Evolutionary conservation across 2,113 vertebrate species (phyloP), one percentile per base, ranked within the genome.

Genomic region (Xenopus laevis): DNA sequence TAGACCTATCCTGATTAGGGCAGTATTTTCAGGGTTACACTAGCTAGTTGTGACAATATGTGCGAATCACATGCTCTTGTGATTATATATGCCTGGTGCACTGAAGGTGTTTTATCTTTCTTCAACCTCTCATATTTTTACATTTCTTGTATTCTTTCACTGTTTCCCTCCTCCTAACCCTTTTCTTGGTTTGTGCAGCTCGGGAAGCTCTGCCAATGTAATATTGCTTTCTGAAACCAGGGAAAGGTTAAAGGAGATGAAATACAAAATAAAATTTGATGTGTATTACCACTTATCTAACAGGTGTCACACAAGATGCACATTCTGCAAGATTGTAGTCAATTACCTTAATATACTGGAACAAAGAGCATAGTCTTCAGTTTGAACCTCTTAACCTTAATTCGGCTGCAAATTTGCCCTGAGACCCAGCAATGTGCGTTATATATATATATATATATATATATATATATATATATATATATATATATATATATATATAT

Each of bases 221-320:
- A n/a, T 16, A 55, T 40, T 40, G 33, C 33, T n/a, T n/a, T 55
- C 16, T 16, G 53, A 55, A 7, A 55, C 53, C 6, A 55, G 53
- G 13, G 53, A 55, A 55, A 55, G 16, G 15, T 55, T 55, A n/a
- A 55, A n/a, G 53, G 17, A 55, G 16, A 55, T 55, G 15, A 18
- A 55, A 16, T 16, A 13, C 9, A 67, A 52, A 67, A 30, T 65
- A 18, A 17, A 40, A 40, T 40, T 4, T 52, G 11, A 20, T 50
- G 33, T 45, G 44, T 67, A 18, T 23, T 55, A 55, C 53, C 53
- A 18, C 53, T 55, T 55, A 55, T 55, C 53, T n/a, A 20, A 5
- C n/a, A 67, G 46, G 65, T 67, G 65, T 67, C 65, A 67, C 50
- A 18, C 44, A 67, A 67, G 18, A 66, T 66, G 45, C 65, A 23